Percentiles rank a stretch among this genome's conserved stretches.
These are phyloP conservation scores for Cydia pomonella DNA, from an alignment of 1,140 invertebrate genomes.

Conservation along the genomic window DNA sequence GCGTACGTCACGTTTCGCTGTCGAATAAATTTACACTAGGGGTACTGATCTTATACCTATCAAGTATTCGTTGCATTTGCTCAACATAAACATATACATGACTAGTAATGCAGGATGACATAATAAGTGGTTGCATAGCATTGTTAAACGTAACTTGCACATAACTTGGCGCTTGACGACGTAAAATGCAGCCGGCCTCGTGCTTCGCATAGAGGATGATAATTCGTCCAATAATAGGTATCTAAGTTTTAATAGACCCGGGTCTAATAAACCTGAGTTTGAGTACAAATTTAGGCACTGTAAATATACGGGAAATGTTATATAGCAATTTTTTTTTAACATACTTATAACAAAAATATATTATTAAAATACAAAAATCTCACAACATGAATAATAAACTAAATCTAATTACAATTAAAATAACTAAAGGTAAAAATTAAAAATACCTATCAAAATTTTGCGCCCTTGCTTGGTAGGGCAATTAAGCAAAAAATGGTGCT, in stretches of 20 bases:
- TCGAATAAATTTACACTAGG: no score
- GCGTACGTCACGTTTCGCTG: no score
- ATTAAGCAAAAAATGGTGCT: no score
- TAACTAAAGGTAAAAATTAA: no score
- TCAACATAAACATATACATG: not conserved
- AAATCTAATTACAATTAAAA: no score
- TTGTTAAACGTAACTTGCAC: constrained; percentile 1
- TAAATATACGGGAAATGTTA: no score
- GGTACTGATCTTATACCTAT: not conserved
- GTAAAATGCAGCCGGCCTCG: not conserved
- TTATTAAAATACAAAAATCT: no score
- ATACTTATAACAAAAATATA: no score
- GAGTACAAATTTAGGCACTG: not conserved
- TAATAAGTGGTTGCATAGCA: constrained; percentile 21
- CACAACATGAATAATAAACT: no score
- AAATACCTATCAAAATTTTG: no score
- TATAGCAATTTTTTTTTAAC: no score
- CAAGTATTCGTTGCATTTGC: not conserved
- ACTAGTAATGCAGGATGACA: constrained; percentile 17
- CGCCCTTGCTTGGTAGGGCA: no score
- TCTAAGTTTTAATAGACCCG: not conserved
- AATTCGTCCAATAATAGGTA: not conserved
- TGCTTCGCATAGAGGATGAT: not conserved
- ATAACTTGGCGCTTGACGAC: constrained; percentile 16
- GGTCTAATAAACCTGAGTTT: not conserved